Base-by-base conservation (phyloP, 2,888 invertebrate genomes). In the Agelastica alni region DNA sequence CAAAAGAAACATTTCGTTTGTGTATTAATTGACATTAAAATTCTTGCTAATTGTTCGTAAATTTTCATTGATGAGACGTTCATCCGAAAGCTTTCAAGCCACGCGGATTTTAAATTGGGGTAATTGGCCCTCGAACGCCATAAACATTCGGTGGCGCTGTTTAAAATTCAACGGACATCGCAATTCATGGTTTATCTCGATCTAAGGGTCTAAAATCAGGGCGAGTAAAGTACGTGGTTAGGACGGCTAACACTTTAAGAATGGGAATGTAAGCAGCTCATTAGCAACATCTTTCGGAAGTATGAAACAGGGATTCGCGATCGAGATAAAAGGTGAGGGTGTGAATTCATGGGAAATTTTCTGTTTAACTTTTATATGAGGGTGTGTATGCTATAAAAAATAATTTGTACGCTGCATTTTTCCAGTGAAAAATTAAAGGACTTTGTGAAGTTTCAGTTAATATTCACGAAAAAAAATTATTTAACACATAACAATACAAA, bases 151-250 rank as follows among this genome's bases (percentile, higher is more conserved):
- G 37, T 20, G 37, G n/a, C 17, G 49, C 49, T 31, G 18, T 32
- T 49, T 41, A 49, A 45, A 51, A 51, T 42, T 51, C 34, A 17
- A 39, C n/a, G 3, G 41, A 41, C 31, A 39, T 42, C 56, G 26
- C 51, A 51, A 47, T 47, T 43, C 56, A 56, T 56, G 56, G 42
- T 51, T 56, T 56, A 56, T 56, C 56, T 56, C 43, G 13, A 42
- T 56, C 32, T 20, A 14, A 20, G 41, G 32, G 13, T 12, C 22
- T 31, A 32, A 42, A n/a, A 49, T 49, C 49, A 32, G 42, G 17
- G 36, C 46, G 13, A 31, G 20, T 17, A 32, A 20, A 41, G 49
- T 49, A 49, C 49, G 41, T 41, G 48, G 39, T 48, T 39, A 28
- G 48, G 39, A 41, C 26, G 39, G 30, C 48, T 32, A 49, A 49